Conservation (phyloP, 2,797 vertebrate genomes). For the Clamator glandarius region DNA sequence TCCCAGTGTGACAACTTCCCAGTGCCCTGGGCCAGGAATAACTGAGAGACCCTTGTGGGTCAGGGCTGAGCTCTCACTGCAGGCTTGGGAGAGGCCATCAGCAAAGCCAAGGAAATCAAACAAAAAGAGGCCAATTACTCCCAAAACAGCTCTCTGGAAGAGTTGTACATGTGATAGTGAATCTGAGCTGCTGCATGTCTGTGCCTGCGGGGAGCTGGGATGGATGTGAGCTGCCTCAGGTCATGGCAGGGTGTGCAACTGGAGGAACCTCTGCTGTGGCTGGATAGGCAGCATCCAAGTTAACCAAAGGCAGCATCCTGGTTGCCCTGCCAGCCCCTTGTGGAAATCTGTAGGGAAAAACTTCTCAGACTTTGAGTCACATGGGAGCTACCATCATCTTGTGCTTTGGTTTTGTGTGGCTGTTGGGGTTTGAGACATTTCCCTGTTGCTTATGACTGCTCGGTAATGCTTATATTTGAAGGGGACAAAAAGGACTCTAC, state of each 20-base stretch:
- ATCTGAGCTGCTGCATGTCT: neutral
- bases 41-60: fast-evolving
- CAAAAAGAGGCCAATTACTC: neutral
- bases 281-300: neutral
- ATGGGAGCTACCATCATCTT: neutral
- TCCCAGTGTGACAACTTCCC: neutral
- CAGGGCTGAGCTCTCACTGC: neutral
- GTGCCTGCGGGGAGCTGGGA: neutral
- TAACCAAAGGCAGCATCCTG: neutral
- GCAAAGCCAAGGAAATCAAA: neutral
- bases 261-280: neutral
- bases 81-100: neutral
- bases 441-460: neutral
- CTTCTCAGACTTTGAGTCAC: neutral
- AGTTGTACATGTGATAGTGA: neutral
- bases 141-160: neutral
- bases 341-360: neutral
- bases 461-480: neutral
- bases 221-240: neutral
- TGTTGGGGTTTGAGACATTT: neutral
- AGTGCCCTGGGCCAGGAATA: too few relatives aligned
- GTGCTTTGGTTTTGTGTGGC: neutral
- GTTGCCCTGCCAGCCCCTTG: neutral
- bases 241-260: neutral
- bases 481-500: neutral